These are phyloP conservation scores for Acronicta alni DNA, from an alignment of 2,888 invertebrate genomes.

Conservation along the genomic window DNA sequence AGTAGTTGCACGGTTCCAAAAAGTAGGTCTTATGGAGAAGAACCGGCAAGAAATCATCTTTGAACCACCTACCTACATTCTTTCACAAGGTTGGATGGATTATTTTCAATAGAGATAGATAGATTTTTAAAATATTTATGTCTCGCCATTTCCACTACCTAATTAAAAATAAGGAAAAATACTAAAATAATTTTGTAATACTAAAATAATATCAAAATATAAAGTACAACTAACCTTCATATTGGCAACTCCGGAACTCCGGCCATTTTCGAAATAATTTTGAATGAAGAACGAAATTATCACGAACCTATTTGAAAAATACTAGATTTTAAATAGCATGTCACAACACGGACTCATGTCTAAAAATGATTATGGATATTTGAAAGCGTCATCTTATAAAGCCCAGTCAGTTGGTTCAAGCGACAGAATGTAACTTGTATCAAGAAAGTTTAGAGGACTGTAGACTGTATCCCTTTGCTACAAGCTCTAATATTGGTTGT, in stretches of 20 bases:
- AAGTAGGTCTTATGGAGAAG: too few species aligned
- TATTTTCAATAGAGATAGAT: too few species aligned
- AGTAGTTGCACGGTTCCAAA: too few species aligned
- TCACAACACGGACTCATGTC: background rate
- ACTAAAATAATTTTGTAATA: too few species aligned
- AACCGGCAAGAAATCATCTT: too few species aligned
- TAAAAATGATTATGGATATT: constrained; percentile 13
- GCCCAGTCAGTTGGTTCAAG: background rate
- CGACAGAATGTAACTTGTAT: constrained; percentile 6
- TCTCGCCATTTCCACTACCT: too few species aligned
- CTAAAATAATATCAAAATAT: background rate
- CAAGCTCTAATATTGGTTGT: background rate
- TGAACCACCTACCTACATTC: too few species aligned
- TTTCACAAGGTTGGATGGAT: too few species aligned
- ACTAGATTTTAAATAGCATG: background rate
- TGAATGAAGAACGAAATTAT: background rate
- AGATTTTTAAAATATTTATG: too few species aligned
- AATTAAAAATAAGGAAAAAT: too few species aligned
- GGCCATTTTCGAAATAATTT: background rate
- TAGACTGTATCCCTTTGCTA: background rate
- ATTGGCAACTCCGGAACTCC: background rate
- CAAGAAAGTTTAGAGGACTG: background rate
- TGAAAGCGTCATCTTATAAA: constrained; percentile 17
- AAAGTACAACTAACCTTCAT: constrained; percentile 27
- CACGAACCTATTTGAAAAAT: background rate